These are phyloP conservation scores for Agrochola circellaris DNA, from an alignment of 2,888 invertebrate genomes.

Conservation along the genomic window DNA sequence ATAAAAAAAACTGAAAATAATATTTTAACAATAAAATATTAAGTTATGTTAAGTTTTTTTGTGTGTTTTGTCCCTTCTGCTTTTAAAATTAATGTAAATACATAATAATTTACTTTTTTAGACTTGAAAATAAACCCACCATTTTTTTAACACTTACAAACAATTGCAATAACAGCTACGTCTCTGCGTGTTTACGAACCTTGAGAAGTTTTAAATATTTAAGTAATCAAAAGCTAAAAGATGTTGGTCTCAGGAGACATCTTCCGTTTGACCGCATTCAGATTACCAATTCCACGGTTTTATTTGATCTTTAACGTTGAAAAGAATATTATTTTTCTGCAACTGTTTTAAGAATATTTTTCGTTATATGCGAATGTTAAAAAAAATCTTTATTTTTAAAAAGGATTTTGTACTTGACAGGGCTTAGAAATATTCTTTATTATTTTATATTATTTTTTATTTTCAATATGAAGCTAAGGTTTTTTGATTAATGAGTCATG, in stretches of 20 bases:
- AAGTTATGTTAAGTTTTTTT: too few relatives aligned
- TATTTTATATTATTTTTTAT: not conserved
- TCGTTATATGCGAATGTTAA: not conserved
- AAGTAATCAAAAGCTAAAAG: conserved; percentile 12
- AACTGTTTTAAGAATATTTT: not conserved
- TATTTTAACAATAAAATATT: too few relatives aligned
- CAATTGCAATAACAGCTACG: not conserved
- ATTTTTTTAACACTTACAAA: too few relatives aligned
- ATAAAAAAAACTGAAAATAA: too few relatives aligned
- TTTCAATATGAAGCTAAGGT: not conserved
- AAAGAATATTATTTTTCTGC: conserved; percentile 19
- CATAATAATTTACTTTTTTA: too few relatives aligned
- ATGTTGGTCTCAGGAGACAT: conserved; percentile 33
- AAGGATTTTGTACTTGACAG: not conserved
- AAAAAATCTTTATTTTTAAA: not conserved
- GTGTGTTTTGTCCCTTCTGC: too few relatives aligned
- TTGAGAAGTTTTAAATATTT: conserved; percentile 7
- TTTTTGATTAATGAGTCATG: not conserved
- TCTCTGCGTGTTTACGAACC: not conserved
- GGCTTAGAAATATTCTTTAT: not conserved
- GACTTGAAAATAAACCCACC: too few relatives aligned
- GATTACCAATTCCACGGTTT: conserved; percentile 34
- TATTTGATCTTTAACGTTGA: conserved; percentile 34
- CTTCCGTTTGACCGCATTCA: conserved; percentile 36
- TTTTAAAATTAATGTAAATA: too few relatives aligned